Evolutionary conservation across 37 sponge, comb jelly and placozoan species (phyloP).

Genomic region (Amphimedon queenslandica): DNA sequence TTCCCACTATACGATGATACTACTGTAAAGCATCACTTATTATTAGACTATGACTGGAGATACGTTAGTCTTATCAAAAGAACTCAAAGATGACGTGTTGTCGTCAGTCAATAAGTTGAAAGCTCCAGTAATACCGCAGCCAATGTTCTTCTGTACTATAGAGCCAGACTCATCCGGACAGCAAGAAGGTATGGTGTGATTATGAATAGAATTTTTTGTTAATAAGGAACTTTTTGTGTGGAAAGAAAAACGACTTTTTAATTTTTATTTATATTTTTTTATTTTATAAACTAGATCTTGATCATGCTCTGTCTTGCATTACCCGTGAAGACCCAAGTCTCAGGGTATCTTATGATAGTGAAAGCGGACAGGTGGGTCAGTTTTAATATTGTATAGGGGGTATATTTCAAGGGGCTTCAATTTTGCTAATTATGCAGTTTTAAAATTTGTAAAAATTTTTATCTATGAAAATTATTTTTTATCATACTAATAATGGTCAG

Average conservation of each 20-base stretch:
- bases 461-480: no score
- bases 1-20: no score
- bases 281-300: slow-evolving; percentile 53
- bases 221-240: not conserved
- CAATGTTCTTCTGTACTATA: slow-evolving; percentile 94
- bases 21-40: no score
- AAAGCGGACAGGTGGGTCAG: slow-evolving; percentile 70
- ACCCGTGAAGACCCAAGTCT: slow-evolving; percentile 90
- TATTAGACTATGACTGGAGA: slow-evolving; percentile 79
- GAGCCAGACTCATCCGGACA: slow-evolving; percentile 70
- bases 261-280: not conserved
- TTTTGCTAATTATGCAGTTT: no score
- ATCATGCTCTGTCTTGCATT: slow-evolving; percentile 71
- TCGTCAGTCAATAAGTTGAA: not conserved
- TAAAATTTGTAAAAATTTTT: no score
- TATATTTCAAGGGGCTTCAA: no score
- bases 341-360: slow-evolving; percentile 66
- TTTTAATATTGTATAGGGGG: no score
- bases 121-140: slow-evolving; percentile 60
- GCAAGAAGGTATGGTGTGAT: slow-evolving; percentile 55
- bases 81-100: slow-evolving; percentile 15
- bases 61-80: slow-evolving; percentile 45
- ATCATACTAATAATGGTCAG: no score
- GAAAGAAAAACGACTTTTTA: not conserved
- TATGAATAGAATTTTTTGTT: not conserved